phyloP scores from a whole-genome alignment of 92 coral and sea anemone genomes.

The Palythoa grandiflora region DNA sequence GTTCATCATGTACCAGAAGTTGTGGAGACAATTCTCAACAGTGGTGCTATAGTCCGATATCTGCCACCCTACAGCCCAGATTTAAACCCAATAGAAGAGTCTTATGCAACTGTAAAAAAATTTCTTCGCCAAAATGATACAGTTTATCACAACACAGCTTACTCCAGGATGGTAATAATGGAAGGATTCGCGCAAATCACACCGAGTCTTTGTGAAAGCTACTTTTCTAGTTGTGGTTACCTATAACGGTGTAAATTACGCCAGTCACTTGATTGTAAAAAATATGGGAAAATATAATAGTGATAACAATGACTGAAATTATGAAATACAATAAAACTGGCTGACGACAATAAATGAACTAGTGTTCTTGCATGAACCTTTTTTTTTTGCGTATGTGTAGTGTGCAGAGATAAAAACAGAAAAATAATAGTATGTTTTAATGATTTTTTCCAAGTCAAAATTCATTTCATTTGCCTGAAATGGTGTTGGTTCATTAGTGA shows the following conservation, averaged over 20 bases:
- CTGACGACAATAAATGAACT: too few species aligned
- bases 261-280: neutral
- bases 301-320: neutral
- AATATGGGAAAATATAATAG: neutral
- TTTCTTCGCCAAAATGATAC: constrained; percentile 46
- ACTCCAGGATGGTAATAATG: neutral
- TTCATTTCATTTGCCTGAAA: neutral
- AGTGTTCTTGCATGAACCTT: too few species aligned
- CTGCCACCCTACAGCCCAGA: constrained; percentile 59
- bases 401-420: neutral
- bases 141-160: constrained; percentile 21
- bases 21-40: constrained; percentile 3
- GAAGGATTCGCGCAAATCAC: constrained; percentile 19
- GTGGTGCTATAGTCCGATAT: constrained; percentile 37
- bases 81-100: neutral
- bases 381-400: neutral
- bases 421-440: neutral
- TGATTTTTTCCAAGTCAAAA: neutral
- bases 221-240: neutral
- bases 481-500: constrained; percentile 1
- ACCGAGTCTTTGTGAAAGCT: neutral
- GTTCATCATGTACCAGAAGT: constrained; percentile 52
- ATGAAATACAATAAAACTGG: neutral
- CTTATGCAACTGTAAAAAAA: constrained; percentile 33
- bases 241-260: neutral